These are phyloP conservation scores for Platynereis dumerilii DNA, from an alignment of 2,888 invertebrate species.

Conservation along the genomic window DNA sequence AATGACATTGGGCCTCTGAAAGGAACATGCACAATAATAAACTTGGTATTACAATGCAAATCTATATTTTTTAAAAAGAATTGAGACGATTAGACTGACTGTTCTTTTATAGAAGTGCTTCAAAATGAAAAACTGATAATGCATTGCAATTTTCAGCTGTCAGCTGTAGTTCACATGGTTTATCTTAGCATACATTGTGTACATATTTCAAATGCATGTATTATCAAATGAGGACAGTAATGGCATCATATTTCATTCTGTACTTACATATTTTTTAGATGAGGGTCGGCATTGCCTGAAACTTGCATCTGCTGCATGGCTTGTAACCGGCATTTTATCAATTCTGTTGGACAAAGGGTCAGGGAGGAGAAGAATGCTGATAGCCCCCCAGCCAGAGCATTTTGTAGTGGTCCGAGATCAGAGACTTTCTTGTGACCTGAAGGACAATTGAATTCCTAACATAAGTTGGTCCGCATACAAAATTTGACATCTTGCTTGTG, in stretches of 20 bases:
- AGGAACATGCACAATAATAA: too few relatives aligned
- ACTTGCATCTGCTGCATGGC: slow-evolving; percentile 79
- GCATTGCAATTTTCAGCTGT: too few relatives aligned
- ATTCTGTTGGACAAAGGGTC: slow-evolving; percentile 94
- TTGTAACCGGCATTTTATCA: slow-evolving; percentile 96
- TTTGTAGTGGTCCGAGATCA: slow-evolving; percentile 53
- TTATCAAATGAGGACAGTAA: too few relatives aligned
- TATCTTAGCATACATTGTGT: too few relatives aligned
- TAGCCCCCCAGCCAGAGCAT: slow-evolving; percentile 73
- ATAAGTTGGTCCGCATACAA: background rate
- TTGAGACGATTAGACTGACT: background rate
- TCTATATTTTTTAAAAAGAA: too few relatives aligned
- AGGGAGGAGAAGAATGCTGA: slow-evolving; percentile 97
- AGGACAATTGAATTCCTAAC: background rate
- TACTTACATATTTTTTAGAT: slow-evolving; percentile 5
- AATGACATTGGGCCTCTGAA: slow-evolving; percentile 60
- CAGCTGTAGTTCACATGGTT: too few relatives aligned
- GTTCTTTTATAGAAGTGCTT: background rate
- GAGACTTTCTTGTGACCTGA: slow-evolving; percentile 36
- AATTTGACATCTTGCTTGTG: slow-evolving; percentile 1
- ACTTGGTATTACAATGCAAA: too few relatives aligned
- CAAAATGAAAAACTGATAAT: background rate
- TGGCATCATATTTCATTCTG: too few relatives aligned
- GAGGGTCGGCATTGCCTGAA: too few relatives aligned
- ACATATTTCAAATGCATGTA: too few relatives aligned